These are phyloP conservation scores for Zeuzera pyrina DNA, from an alignment of 2,888 invertebrate genomes.

Conservation along the genomic window DNA sequence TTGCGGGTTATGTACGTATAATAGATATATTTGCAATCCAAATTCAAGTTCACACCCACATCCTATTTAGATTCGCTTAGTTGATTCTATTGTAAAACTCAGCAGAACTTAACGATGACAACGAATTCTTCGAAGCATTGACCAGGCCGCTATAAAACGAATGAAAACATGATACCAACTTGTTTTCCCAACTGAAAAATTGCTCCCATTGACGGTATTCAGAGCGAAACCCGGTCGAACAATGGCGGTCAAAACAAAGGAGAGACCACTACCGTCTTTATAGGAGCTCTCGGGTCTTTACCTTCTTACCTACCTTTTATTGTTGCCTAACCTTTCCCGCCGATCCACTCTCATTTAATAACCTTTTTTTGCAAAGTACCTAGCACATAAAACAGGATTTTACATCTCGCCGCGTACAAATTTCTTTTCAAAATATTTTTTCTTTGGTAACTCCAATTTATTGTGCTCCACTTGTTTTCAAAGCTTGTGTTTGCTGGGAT, in stretches of 20 bases:
- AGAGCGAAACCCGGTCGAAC: constrained; percentile 22
- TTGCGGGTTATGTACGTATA: too few relatives aligned
- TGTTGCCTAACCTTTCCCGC: constrained; percentile 52
- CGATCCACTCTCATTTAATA: constrained; percentile 53
- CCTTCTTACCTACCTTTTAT: constrained; percentile 48
- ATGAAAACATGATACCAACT: constrained; percentile 29
- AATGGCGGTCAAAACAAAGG: constrained; percentile 40
- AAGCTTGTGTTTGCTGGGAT: too few relatives aligned
- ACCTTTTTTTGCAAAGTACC: constrained; percentile 34
- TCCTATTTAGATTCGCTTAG: too few relatives aligned
- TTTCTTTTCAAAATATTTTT: constrained; percentile 6
- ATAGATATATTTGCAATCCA: too few relatives aligned
- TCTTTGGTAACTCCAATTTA: too few relatives aligned
- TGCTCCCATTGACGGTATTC: constrained; percentile 40
- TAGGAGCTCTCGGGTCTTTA: constrained; percentile 34
- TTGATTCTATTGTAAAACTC: too few relatives aligned
- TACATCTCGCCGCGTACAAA: constrained; percentile 15
- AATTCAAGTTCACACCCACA: too few relatives aligned
- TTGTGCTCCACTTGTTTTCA: too few relatives aligned
- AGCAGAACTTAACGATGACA: too few relatives aligned
- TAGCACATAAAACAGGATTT: constrained; percentile 33
- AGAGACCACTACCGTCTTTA: constrained; percentile 36
- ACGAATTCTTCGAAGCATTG: too few relatives aligned
- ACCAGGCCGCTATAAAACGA: too few relatives aligned
- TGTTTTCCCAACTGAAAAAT: constrained; percentile 47